Base-by-base conservation (phyloP, 2,113 vertebrate species). In the Nansenia antarctica region DNA sequence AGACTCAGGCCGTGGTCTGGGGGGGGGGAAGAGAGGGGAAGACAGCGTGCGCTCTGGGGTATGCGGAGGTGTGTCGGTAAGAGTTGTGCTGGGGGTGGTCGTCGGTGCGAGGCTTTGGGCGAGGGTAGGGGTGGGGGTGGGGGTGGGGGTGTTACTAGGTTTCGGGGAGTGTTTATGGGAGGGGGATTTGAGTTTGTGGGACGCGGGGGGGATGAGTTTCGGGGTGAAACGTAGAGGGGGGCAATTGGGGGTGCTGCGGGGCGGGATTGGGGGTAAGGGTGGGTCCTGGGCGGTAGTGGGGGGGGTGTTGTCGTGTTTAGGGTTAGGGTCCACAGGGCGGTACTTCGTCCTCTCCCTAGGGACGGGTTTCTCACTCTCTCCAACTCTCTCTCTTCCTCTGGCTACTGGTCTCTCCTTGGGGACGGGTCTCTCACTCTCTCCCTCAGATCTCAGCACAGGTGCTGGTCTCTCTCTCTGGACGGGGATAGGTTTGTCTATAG, bases 261-360 rank as follows among this genome's bases (percentile, higher is more conserved):
- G 96, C 0, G 95, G 96, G 14, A 96, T 95, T 2, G 96, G 96
- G 0, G 96, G 96, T 0, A 92, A 90, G 0, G 75, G 29, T 9
- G 34, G 34, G 3, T 69, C 9, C 0, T 94, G 27, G 12, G 35
- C 31, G 3, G 65, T 11, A 12, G 24, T 35, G 72, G 30, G 12
- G 34, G 1, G 32, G 49, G 27, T 63, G 69, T 8, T 34, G 1
- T 27, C 15, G 58, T 35, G 39, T 0, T 30, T 1, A 2, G 3
- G 45, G 18, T 60, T 2, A 1, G 2, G 54, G 18, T 59, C 65
- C 6, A 47, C 30, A 45, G 62, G 18, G 5, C 79, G 90, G 67
- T 94, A 94, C 67, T 94, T 76, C 0, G 92, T 94, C 63, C 95
- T 93, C 39, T 93, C 94, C 85, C 82, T 93, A 39, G 95, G 94